Evolutionary conservation across 2,888 invertebrate species (phyloP).

Genomic region (Hemaris fuciformis): DNA sequence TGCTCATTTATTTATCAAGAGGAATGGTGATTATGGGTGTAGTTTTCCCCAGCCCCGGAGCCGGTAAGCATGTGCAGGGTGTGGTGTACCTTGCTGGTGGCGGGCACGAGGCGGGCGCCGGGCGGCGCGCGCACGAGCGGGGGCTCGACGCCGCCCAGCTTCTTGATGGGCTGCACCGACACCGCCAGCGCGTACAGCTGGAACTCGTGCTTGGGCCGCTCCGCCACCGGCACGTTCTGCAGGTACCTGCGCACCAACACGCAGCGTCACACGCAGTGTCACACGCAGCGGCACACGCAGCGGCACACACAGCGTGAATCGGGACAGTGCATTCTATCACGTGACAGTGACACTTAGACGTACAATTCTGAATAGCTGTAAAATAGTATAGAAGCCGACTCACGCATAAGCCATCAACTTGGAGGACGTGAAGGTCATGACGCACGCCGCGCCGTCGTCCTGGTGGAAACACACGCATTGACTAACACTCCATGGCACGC

Average conservation of each 20-base stretch:
- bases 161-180: slow-evolving; percentile 56
- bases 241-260: slow-evolving; percentile 80
- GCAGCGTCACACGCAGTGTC: too few species aligned
- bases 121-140: slow-evolving; percentile 56
- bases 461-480: slow-evolving; percentile 24
- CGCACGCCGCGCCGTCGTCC: slow-evolving; percentile 78
- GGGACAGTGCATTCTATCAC: too few species aligned
- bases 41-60: too few species aligned
- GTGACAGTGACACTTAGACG: too few species aligned
- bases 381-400: slow-evolving; percentile 33
- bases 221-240: slow-evolving; percentile 64
- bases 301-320: too few species aligned
- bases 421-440: slow-evolving; percentile 74
- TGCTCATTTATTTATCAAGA: too few species aligned
- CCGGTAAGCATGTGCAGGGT: too few species aligned
- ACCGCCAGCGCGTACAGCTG: slow-evolving; percentile 59
- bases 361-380: too few species aligned
- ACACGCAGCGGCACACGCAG: too few species aligned
- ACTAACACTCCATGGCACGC: background rate
- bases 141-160: slow-evolving; percentile 47
- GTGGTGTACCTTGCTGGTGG: slow-evolving; percentile 64
- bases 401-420: slow-evolving; percentile 71
- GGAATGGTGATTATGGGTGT: too few species aligned
- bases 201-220: slow-evolving; percentile 66
- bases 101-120: slow-evolving; percentile 54